Evolutionary conservation across 2,113 vertebrate species (phyloP).

Genomic region (Chaetops frenatus): DNA sequence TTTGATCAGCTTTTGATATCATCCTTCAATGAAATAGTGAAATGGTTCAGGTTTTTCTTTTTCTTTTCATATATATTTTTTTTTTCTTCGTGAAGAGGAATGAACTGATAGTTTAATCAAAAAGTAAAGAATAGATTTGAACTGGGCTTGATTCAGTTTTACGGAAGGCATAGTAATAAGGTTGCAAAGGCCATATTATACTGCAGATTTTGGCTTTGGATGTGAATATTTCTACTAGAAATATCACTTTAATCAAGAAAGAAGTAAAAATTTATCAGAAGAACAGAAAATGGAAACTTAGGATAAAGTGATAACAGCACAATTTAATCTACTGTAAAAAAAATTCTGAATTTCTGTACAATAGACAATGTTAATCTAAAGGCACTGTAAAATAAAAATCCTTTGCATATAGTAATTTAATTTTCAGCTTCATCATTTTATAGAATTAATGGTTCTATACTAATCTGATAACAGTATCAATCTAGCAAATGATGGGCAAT

Average conservation of each 20-base stretch:
- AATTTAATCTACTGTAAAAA: not conserved
- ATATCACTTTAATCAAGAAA: not conserved
- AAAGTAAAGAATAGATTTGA: not conserved
- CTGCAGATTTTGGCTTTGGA: not conserved
- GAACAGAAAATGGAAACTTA: not conserved
- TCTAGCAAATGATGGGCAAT: not conserved
- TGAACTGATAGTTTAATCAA: not conserved
- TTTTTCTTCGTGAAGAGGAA: accelerated
- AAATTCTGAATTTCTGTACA: not conserved
- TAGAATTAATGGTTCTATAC: not conserved
- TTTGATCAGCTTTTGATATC: not conserved
- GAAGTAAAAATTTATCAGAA: not conserved
- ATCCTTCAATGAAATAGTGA: not conserved
- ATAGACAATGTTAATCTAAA: not conserved
- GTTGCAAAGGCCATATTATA: not conserved
- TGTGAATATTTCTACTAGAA: not conserved
- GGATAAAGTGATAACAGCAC: not conserved
- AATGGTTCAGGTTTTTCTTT: not conserved
- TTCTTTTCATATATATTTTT: too few relatives aligned
- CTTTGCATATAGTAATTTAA: not conserved
- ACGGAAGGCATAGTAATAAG: not conserved
- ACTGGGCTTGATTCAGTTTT: not conserved
- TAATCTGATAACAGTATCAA: not conserved
- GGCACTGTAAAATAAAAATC: not conserved
- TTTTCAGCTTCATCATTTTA: not conserved